A percentile compares a stretch with the other conserved stretches of the same genome.
These are phyloP conservation scores for Axis porcinus DNA, from an alignment of 2,113 vertebrate species.

Conservation along the genomic window DNA sequence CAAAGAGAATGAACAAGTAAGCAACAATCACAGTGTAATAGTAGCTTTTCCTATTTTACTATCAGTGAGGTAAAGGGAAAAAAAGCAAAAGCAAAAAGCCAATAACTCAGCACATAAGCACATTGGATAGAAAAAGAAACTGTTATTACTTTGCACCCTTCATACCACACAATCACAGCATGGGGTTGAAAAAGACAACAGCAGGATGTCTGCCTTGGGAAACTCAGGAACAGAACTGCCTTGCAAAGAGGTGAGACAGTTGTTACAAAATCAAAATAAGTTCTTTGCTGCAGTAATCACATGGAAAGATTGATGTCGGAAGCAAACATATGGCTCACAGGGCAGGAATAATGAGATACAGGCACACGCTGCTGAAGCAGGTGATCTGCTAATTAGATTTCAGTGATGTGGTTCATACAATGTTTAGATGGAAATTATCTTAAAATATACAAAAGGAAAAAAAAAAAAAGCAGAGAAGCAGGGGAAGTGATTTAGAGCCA, in stretches of 20 bases:
- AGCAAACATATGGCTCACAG: constrained; percentile 56
- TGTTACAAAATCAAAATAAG: constrained; percentile 11
- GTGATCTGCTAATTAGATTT: constrained; percentile 67
- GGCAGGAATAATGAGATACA: constrained; percentile 55
- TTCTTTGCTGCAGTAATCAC: constrained; percentile 11
- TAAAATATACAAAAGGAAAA: constrained; percentile 50
- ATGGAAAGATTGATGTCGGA: constrained; percentile 27
- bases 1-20: neutral
- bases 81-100: neutral
- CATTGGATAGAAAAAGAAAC: neutral
- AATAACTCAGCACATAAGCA: neutral
- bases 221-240: neutral
- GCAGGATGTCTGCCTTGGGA: neutral
- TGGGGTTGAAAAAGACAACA: neutral
- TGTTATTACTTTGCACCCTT: neutral
- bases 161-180: neutral
- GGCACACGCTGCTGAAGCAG: constrained; percentile 49
- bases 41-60: neutral
- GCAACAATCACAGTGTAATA: neutral
- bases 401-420: neutral
- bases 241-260: neutral
- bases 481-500: neutral
- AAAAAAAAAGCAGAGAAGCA: constrained; percentile 7
- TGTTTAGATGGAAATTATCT: constrained; percentile 35
- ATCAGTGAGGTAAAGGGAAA: neutral